phyloP scores from a whole-genome alignment of 1,140 invertebrate species.

The Cardiocondyla obscurior region DNA sequence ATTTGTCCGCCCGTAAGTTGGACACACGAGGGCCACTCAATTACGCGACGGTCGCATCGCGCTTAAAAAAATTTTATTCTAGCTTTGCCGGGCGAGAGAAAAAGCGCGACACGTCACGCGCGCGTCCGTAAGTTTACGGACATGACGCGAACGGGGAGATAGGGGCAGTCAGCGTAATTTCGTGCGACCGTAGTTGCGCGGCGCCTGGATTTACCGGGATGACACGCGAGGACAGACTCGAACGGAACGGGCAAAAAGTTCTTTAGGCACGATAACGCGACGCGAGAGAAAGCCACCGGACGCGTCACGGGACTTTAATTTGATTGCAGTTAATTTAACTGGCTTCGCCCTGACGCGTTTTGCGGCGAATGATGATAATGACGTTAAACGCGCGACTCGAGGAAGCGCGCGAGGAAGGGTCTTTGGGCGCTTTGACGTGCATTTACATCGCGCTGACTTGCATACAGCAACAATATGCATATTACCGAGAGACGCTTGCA shows the following conservation, averaged over 20 bases:
- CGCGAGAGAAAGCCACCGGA: not conserved
- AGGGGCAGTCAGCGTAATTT: not conserved
- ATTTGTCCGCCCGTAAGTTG: not conserved
- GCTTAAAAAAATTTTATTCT: not conserved
- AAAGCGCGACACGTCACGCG: not conserved
- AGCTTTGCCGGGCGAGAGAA: not conserved
- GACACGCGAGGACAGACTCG: not conserved
- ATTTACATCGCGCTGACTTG: slow-evolving; percentile 4
- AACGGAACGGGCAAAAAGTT: not conserved
- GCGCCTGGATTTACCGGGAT: not conserved
- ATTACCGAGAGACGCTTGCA: slow-evolving; percentile 2
- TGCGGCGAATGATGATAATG: not conserved
- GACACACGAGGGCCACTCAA: slow-evolving; percentile 7
- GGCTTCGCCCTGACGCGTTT: not conserved
- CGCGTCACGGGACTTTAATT: slow-evolving; percentile 3
- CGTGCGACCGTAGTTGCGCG: not conserved
- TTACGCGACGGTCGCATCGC: slow-evolving; percentile 24
- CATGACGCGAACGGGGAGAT: not conserved
- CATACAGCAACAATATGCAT: slow-evolving; percentile 17
- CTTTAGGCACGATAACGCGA: not conserved
- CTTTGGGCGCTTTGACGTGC: slow-evolving; percentile 19
- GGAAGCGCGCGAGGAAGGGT: not conserved
- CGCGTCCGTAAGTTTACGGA: not conserved
- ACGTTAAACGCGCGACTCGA: slow-evolving; percentile 27
- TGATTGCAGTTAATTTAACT: not conserved